Percentiles rank a stretch among this genome's conserved stretches.
Conservation (phyloP, 2,888 invertebrate species). For the Anarsia innoxiella region DNA sequence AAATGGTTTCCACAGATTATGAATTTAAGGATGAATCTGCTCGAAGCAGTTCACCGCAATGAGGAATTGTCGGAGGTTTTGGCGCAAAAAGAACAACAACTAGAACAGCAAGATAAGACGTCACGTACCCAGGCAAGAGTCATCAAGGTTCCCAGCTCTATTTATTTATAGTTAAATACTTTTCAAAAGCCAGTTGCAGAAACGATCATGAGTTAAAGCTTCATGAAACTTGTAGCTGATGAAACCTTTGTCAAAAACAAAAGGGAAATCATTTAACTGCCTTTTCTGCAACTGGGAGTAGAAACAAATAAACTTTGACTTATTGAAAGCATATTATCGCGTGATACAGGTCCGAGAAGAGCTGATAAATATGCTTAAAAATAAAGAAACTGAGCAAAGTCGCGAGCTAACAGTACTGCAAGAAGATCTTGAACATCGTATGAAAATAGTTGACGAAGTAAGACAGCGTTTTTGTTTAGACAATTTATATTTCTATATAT, state of each 20-base stretch:
- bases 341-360: conserved; percentile 71
- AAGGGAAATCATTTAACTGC: too few relatives aligned
- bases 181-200: too few relatives aligned
- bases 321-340: too few relatives aligned
- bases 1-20: too few relatives aligned
- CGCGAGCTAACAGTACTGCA: conserved; percentile 57
- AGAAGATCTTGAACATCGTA: conserved; percentile 60
- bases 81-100: conserved; percentile 71
- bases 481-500: conserved; percentile 12
- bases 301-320: too few relatives aligned
- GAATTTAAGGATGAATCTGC: conserved; percentile 57
- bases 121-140: conserved; percentile 78
- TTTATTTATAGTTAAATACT: too few relatives aligned
- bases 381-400: conserved; percentile 71
- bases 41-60: conserved; percentile 60
- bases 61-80: conserved; percentile 65
- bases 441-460: conserved; percentile 69
- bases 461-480: too few relatives aligned
- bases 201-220: too few relatives aligned
- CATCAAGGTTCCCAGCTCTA: conserved; percentile 70
- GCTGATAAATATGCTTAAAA: conserved; percentile 74
- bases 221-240: too few relatives aligned
- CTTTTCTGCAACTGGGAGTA: too few relatives aligned
- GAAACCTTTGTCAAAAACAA: too few relatives aligned
- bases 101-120: conserved; percentile 76